Evolutionary conservation across 2,888 invertebrate species (phyloP).

Genomic region (Salticus scenicus): DNA sequence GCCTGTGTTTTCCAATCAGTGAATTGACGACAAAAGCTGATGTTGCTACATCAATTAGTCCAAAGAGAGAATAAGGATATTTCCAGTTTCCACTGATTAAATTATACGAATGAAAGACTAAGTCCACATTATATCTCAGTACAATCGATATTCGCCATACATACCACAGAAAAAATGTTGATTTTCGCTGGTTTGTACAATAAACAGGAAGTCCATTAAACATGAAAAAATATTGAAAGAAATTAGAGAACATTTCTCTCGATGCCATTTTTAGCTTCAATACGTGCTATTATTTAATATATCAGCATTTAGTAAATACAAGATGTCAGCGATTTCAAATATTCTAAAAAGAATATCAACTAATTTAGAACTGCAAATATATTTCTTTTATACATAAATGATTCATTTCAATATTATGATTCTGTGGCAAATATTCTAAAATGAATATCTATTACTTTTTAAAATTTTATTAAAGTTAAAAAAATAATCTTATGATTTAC

Average conservation of each 20-base stretch:
- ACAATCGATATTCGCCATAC: constrained; percentile 36
- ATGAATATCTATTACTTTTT: no score
- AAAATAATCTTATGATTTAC: no score
- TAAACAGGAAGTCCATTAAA: constrained; percentile 43
- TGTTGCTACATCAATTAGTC: constrained; percentile 36
- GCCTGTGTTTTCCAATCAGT: constrained; percentile 38
- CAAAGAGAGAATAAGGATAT: constrained; percentile 18
- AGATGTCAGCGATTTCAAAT: no score
- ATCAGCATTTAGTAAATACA: no score
- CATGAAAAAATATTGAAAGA: constrained; percentile 29
- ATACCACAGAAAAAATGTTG: constrained; percentile 25
- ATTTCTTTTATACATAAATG: no score
- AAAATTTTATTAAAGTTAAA: no score
- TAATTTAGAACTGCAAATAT: no score
- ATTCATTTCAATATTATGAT: no score
- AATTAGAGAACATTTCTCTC: constrained; percentile 24
- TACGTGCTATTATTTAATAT: no score
- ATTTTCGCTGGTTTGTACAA: constrained; percentile 1
- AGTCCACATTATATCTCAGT: constrained; percentile 18
- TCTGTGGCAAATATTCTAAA: no score
- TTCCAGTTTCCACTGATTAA: background rate
- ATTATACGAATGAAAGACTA: constrained; percentile 21
- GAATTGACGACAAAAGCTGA: constrained; percentile 37
- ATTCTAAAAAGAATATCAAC: no score
- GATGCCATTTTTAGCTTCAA: background rate